Base-by-base conservation (phyloP, 2,888 invertebrate species). In the Rhogogaster chlorosoma region DNA sequence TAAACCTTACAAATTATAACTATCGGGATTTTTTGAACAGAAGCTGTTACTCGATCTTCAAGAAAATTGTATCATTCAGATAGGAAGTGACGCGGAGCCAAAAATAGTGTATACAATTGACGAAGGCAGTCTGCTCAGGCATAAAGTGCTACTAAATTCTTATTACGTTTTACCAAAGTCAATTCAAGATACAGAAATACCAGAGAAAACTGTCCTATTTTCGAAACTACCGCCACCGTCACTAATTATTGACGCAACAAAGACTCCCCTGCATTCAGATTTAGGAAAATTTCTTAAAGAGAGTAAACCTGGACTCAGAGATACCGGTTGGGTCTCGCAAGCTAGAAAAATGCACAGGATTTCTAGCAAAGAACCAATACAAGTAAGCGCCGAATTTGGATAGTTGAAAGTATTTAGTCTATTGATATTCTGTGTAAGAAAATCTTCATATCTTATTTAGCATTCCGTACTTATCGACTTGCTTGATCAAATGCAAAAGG, bases 401-500 rank as follows among this genome's bases (percentile, higher is more conserved):
- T 26, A 64, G 12, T 32, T 12, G 38, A 61, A 26, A 77, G 7
- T 32, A 67, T 0, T 32, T 32, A 18, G 7, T 67, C 4, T 32
- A 32, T 15, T 22, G 15, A 83, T 42, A n/a, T 42, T 32, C 32
- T 29, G 18, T 49, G 1, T 49, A 57, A 6, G 36, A 73, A 32
- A 53, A 42, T 78, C 70, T 18, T 26, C 22, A 12, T 6, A 83
- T 86, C 67, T 49, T 64, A 64, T 88, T 86, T 84, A 93, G 93
- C 91, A 88, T 77, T 87, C 88, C 2, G 89, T 90, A 53, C 85
- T 93, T 67, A 87, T 90, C 42, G 88, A 89, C 87, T 88, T 93
- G 38, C 67, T 93, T 53, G 89, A 90, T 86, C 91, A 93, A 88
- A 92, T 93, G 93, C 90, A 91, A 84, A 91, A 92, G 87, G 92